These are phyloP conservation scores for Aleadryas rufinucha DNA, from an alignment of 2,113 vertebrate genomes.

Conservation along the genomic window DNA sequence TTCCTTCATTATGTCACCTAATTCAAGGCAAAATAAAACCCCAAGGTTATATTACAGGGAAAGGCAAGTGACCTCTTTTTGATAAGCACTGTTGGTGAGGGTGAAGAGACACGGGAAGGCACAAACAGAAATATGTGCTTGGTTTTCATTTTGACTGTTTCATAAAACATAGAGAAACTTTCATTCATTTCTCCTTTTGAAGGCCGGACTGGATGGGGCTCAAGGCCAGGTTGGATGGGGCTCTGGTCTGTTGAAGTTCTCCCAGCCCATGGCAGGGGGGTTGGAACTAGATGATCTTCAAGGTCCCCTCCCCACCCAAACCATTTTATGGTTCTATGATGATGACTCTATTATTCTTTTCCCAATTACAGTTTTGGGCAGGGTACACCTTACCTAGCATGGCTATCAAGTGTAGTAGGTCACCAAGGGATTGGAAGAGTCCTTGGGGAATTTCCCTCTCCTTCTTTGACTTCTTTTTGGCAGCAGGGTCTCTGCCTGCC, in stretches of 20 bases:
- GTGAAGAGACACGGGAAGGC: accelerated
- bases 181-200: neutral
- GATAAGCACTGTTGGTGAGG: neutral
- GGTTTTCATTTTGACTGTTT: neutral
- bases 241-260: neutral
- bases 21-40: neutral
- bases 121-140: neutral
- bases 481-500: neutral
- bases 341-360: neutral
- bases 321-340: neutral
- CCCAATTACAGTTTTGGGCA: neutral
- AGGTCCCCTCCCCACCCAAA: neutral
- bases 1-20: neutral
- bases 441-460: neutral
- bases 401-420: neutral
- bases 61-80: neutral
- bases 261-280: neutral
- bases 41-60: neutral
- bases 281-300: neutral
- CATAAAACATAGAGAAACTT: neutral
- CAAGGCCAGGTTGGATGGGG: neutral
- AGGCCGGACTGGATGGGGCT: neutral
- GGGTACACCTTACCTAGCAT: neutral
- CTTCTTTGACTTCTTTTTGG: accelerated
- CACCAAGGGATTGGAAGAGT: neutral